Percentiles rank a stretch among this genome's conserved stretches.
These are phyloP conservation scores for Odontocolon sp. DNA, from an alignment of 2,888 invertebrate genomes.

Conservation along the genomic window DNA sequence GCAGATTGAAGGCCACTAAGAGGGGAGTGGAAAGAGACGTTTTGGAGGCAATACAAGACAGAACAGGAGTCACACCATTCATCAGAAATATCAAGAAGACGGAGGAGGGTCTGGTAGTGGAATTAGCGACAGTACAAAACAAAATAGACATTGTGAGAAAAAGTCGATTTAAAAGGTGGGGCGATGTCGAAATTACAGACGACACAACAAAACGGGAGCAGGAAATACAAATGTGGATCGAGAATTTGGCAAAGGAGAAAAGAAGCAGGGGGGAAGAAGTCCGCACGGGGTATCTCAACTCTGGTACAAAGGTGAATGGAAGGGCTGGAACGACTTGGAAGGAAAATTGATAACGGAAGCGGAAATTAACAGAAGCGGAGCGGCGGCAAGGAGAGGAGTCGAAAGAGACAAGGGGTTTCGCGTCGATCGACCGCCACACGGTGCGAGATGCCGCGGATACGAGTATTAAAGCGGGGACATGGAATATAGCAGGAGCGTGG, in stretches of 20 bases:
- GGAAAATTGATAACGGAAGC: background rate
- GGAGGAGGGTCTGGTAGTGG: background rate
- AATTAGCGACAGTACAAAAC: background rate
- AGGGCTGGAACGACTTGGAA: conserved; percentile 21
- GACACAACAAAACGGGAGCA: background rate
- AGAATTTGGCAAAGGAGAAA: background rate
- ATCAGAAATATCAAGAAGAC: background rate
- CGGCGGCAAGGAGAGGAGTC: background rate
- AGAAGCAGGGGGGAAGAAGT: background rate
- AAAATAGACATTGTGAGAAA: background rate
- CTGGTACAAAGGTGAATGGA: background rate
- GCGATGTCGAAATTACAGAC: background rate
- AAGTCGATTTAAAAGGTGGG: background rate
- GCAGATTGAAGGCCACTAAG: background rate
- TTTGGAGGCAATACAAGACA: background rate
- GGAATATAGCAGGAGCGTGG: conserved; percentile 45
- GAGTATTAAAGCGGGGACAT: conserved; percentile 5
- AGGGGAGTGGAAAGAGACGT: background rate
- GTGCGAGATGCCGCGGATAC: background rate
- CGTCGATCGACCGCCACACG: background rate
- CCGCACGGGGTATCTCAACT: background rate
- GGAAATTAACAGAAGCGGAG: background rate
- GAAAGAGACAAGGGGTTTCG: background rate
- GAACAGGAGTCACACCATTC: background rate
- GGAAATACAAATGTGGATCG: background rate